Conservation (phyloP, 2,888 invertebrate genomes). For the Brenthis ino region DNA sequence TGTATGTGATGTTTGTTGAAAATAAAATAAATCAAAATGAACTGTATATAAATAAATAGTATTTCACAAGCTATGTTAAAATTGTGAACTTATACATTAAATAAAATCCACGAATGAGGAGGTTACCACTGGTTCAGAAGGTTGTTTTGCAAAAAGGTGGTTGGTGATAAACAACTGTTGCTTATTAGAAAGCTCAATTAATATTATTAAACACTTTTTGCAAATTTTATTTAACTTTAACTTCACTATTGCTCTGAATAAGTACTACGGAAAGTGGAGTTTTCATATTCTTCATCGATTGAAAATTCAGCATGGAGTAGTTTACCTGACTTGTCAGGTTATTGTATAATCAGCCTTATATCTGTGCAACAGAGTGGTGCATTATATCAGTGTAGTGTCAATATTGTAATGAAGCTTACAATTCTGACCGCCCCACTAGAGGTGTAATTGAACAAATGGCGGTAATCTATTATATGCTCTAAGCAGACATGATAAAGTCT, state of each 20-base stretch:
- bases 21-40: too few species aligned
- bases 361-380: constrained; percentile 22
- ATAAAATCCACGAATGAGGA: too few species aligned
- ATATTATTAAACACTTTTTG: too few species aligned
- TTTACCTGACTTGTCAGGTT: constrained; percentile 10
- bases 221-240: too few species aligned
- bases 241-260: neutral
- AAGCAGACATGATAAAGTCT: constrained; percentile 26
- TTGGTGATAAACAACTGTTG: too few species aligned
- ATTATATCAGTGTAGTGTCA: constrained; percentile 36
- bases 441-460: neutral
- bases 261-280: neutral
- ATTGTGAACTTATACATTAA: too few species aligned
- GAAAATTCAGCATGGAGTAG: constrained; percentile 18
- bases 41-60: too few species aligned
- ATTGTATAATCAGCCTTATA: constrained; percentile 33
- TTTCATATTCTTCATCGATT: constrained; percentile 18
- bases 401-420: constrained; percentile 37
- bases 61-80: too few species aligned
- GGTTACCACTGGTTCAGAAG: too few species aligned
- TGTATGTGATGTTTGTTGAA: too few species aligned
- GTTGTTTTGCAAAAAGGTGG: too few species aligned
- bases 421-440: constrained; percentile 27
- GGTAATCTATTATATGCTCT: constrained; percentile 22
- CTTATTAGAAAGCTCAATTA: too few species aligned